Evolutionary conservation across 2,797 vertebrate genomes (phyloP).

Genomic region (Coilia nasus): DNA sequence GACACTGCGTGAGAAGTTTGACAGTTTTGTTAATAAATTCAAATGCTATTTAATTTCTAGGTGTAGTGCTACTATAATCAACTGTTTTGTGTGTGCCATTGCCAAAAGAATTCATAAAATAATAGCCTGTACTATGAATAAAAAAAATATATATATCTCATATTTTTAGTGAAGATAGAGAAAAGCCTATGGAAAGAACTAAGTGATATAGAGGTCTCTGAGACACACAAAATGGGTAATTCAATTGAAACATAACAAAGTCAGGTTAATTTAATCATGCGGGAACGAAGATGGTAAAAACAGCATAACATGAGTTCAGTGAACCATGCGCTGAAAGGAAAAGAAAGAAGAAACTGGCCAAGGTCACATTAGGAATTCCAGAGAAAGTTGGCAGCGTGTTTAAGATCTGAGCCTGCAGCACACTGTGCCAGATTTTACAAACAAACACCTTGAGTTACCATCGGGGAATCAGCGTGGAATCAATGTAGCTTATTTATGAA

Average conservation of each 20-base stretch:
- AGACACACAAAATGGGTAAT: no score
- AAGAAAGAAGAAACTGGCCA: neutral
- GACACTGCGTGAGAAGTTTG: neutral
- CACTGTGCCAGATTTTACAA: neutral
- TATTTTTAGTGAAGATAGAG: no score
- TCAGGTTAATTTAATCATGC: neutral
- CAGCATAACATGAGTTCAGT: neutral
- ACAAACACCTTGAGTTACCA: neutral
- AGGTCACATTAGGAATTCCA: neutral
- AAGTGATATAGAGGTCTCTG: no score
- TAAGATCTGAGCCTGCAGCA: neutral
- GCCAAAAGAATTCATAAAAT: neutral
- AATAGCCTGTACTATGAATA: no score
- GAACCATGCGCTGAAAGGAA: neutral
- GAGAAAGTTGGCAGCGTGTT: neutral
- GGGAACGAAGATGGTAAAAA: neutral
- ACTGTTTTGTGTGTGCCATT: neutral
- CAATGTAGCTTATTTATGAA: no score
- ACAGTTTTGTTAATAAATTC: neutral
- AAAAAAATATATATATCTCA: no score
- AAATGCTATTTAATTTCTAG: neutral
- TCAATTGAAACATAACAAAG: neutral
- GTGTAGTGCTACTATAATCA: neutral
- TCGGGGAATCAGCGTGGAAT: no score
- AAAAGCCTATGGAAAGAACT: no score